These are phyloP conservation scores for Carapus acus DNA, from an alignment of 2,797 vertebrate species.

Conservation along the genomic window DNA sequence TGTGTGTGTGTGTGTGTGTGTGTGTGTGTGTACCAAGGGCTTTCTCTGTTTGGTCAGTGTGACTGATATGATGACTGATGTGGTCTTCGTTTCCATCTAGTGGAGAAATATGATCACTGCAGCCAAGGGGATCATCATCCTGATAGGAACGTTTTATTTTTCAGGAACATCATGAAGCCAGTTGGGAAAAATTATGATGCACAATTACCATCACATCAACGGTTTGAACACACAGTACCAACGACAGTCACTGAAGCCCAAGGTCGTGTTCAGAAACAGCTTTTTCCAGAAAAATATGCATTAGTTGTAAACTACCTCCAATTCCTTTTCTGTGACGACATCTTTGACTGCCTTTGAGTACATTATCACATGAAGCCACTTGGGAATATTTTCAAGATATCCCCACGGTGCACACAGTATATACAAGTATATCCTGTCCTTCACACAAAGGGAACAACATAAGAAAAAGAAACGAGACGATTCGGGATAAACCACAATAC, in stretches of 20 bases:
- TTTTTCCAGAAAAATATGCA: constrained; percentile 17
- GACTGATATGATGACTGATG: no score
- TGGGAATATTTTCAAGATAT: constrained; percentile 15
- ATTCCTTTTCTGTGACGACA: constrained; percentile 7
- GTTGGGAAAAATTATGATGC: constrained; percentile 51
- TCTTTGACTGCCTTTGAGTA: no score
- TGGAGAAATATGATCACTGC: neutral
- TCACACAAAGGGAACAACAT: constrained; percentile 13
- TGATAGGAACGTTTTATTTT: constrained; percentile 66
- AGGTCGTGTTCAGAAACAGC: constrained; percentile 35
- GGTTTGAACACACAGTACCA: constrained; percentile 59
- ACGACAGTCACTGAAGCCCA: constrained; percentile 60
- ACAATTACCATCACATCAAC: constrained; percentile 70
- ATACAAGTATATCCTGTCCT: constrained; percentile 20
- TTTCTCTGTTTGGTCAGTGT: no score
- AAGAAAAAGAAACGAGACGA: constrained; percentile 16
- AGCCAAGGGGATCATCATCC: constrained; percentile 1
- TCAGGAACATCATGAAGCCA: constrained; percentile 65
- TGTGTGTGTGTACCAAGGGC: no score
- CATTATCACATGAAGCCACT: no score
- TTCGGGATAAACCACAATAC: constrained; percentile 35
- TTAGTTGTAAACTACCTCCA: constrained; percentile 6
- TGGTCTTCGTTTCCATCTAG: constrained; percentile 26
- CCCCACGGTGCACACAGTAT: neutral
- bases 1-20: no score